phyloP scores from a whole-genome alignment of 2,888 invertebrate genomes.

The Deilephila porcellus region DNA sequence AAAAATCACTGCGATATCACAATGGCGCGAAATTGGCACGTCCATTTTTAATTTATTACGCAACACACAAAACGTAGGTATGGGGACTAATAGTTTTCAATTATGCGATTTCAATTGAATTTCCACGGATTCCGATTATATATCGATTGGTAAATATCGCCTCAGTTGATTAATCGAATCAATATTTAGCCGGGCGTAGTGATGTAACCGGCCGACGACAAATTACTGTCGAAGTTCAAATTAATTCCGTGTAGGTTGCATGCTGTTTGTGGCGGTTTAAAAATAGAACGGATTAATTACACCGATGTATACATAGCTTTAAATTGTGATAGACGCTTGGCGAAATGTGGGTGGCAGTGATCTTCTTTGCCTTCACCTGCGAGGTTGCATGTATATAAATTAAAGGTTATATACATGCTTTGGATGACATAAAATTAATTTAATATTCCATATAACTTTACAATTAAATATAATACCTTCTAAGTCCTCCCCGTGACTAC shows the following conservation, averaged over 20 bases:
- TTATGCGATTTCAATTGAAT: slow-evolving; percentile 62
- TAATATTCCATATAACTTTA: too few relatives aligned
- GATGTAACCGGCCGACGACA: slow-evolving; percentile 4
- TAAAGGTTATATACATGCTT: too few relatives aligned
- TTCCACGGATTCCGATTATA: slow-evolving; percentile 53
- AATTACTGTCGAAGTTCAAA: slow-evolving; percentile 6
- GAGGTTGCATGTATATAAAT: too few relatives aligned
- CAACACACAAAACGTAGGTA: slow-evolving; percentile 45
- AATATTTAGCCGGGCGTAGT: slow-evolving; percentile 55
- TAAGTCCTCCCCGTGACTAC: too few relatives aligned
- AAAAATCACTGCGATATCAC: slow-evolving; percentile 42
- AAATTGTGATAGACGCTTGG: too few relatives aligned
- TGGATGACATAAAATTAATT: too few relatives aligned
- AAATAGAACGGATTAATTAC: not conserved
- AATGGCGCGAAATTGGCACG: slow-evolving; percentile 55
- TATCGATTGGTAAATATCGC: slow-evolving; percentile 59
- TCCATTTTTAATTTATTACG: slow-evolving; percentile 58
- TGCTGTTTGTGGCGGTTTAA: not conserved
- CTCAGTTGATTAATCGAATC: slow-evolving; percentile 61
- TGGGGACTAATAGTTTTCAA: slow-evolving; percentile 59
- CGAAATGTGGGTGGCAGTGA: too few relatives aligned
- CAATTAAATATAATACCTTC: too few relatives aligned
- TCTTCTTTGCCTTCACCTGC: too few relatives aligned
- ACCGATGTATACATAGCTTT: not conserved
- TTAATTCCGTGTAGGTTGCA: not conserved